Base-by-base conservation (phyloP, 2,113 vertebrate species). In the Aspiorhynchus laticeps region DNA sequence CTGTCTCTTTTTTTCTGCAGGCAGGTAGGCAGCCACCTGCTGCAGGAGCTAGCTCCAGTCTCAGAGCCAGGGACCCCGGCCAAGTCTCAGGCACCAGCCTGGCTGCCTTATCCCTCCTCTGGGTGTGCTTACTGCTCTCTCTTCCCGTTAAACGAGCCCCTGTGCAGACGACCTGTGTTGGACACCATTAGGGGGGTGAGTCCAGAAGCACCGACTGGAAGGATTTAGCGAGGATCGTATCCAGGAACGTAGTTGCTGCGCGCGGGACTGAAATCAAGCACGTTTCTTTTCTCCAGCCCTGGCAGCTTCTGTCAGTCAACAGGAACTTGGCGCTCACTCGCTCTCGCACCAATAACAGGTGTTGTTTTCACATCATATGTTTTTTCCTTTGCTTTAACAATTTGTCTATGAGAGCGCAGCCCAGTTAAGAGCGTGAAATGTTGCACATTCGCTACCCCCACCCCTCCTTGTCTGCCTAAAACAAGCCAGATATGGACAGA, bases 291-390 rank as follows among this genome's bases (percentile, higher is more conserved):
- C 31, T 87, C 48, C 75, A 88, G 80, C 43, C 51, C 87, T 90
- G 75, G 75, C 80, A 86, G 80, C 88, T 86, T 84, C 80, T 80
- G 74, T 82, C 85, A 90, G 84, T 88, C 86, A 90, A 88, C 88
- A 90, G 84, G 80, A 90, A 90, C 88, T 88, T 88, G 88, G 88
- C 87, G 74, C 67, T 56, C 51, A 7, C 79, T 88, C 67, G 9
- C 56, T 88, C 84, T 86, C 46, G 85, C 80, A 83, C 88, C 87
- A 88, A 90, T 88, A 90, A 90, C 88, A 90, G 88, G 88, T 90
- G 88, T 81, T 90, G 87, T 88, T 86, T 88, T 90, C 86, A 76
- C 86, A 84, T 84, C 82, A 89, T 88, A 88, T 76, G 86, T 76
- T 90, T 87, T 89, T 86, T 86, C 78, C 84, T 78, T 69, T 63